Evolutionary conservation across 2,113 vertebrate species (phyloP).

Genomic region (Callorhinus ursinus): DNA sequence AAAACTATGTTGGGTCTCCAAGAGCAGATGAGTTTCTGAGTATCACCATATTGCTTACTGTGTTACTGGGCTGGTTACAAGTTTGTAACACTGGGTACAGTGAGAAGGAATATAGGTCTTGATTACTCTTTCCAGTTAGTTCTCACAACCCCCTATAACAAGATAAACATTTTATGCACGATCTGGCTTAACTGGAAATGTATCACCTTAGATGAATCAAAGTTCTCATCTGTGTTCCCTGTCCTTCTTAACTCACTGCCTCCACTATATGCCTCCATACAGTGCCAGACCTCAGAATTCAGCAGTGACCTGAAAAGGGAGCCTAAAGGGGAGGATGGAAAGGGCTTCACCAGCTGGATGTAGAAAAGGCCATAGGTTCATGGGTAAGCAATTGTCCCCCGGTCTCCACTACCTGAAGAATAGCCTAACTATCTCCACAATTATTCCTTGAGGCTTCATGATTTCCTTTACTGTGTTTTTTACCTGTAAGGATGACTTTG

Average conservation of each 20-base stretch:
- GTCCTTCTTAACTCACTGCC: not conserved
- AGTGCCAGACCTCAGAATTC: not conserved
- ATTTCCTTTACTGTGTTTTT: not conserved
- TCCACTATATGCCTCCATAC: not conserved
- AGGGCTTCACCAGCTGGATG: not conserved
- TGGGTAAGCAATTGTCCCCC: not conserved
- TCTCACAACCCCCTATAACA: not conserved
- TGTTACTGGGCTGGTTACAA: not conserved
- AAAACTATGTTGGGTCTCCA: not conserved
- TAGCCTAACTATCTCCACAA: not conserved
- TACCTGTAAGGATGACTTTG: not conserved
- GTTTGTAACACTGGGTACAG: not conserved
- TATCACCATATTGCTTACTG: not conserved
- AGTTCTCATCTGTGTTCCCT: not conserved
- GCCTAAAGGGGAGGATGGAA: not conserved
- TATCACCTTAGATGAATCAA: not conserved
- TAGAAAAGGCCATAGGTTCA: not conserved
- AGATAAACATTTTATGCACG: not conserved
- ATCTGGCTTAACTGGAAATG: not conserved
- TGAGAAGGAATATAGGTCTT: not conserved
- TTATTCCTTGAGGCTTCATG: not conserved
- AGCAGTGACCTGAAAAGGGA: not conserved
- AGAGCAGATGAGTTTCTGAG: not conserved
- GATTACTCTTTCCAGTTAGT: not conserved
- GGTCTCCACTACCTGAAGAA: not conserved